Evolutionary conservation across 1,140 invertebrate species (phyloP), one percentile per base, ranked within the genome.

Genomic region (Wiebesia pumilae): DNA sequence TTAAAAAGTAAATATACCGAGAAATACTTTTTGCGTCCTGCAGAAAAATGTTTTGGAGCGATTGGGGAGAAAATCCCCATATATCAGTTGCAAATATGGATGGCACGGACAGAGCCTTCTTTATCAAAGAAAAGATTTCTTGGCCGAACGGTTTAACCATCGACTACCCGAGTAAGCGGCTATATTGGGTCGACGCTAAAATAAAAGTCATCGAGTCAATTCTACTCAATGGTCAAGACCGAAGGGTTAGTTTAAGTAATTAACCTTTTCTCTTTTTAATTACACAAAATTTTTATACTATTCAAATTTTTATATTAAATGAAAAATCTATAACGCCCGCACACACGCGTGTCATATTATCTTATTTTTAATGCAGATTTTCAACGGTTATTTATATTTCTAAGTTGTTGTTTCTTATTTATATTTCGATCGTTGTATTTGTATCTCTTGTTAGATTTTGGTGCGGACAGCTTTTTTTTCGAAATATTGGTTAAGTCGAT

Each of bases 141-240:
- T 98, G 97, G 97, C 98, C 98, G 0, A 98, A 98, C 91, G 98
- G 98, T 4, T 93, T 99, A 16, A 95, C 97, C 3, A 94, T 99
- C 75, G 99, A 99, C 92, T 96, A 96, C 90, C 96, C 97, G 30
- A 97, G 97, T 87, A 94, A 96, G 33, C 94, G 97, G 77, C 93
- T 96, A 12, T 96, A 97, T 88, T 98, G 97, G 95, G 96, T 98
- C 0, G 97, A 97, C 88, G 95, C 95, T 0, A 97, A 97, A 88
- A 89, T 95, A 12, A 94, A 94, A 67, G 96, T 94, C 83, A 95
- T 98, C 3, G 97, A 98, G 92, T 97, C 96, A 3, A 94, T 98
- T 30, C 94, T 95, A 30, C 93, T 98, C 14, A 96, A 98, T 91
- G 96, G 97, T 14, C 95, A 93, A 19, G 95, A 96, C 90, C 94